Conservation (phyloP, 2,113 vertebrate genomes). For the Halichoeres trimaculatus region DNA sequence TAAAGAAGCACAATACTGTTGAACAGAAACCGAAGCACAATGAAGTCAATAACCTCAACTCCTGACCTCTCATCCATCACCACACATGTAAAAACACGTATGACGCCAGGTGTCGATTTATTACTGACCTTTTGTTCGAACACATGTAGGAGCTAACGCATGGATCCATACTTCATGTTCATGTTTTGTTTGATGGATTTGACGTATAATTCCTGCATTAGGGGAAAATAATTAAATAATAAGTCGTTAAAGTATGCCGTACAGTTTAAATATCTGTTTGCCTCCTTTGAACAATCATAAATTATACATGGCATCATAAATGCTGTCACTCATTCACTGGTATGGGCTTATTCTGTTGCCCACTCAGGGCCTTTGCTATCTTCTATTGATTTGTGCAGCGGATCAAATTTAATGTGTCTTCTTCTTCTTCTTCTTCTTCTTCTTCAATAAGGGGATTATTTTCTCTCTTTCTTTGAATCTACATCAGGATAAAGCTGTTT, state of each 20-base stretch:
- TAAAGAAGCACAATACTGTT: conserved; percentile 4
- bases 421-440: not conserved
- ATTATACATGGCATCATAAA: not conserved
- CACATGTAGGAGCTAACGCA: not conserved
- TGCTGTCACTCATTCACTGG: not conserved
- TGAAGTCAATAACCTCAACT: not conserved
- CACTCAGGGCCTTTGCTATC: not conserved
- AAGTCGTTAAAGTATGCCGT: not conserved
- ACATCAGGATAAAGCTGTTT: not conserved
- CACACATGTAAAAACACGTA: not conserved
- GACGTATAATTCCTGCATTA: no score
- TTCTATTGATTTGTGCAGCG: not conserved
- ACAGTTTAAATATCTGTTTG: conserved; percentile 6
- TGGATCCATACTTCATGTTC: conserved; percentile 2
- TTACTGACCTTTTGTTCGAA: conserved; percentile 15
- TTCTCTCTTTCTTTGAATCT: not conserved
- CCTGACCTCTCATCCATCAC: not conserved
- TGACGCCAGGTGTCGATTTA: not conserved
- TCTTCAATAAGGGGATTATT: not conserved
- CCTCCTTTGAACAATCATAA: conserved; percentile 18
- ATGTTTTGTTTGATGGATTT: not conserved
- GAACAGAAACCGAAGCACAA: not conserved
- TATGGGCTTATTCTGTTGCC: not conserved
- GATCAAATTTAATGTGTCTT: not conserved
- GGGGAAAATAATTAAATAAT: no score